A percentile compares a stretch with the other conserved stretches of the same genome.
Evolutionary conservation across 2,888 invertebrate genomes (phyloP).

Genomic region (Drosophila multiciliata): DNA sequence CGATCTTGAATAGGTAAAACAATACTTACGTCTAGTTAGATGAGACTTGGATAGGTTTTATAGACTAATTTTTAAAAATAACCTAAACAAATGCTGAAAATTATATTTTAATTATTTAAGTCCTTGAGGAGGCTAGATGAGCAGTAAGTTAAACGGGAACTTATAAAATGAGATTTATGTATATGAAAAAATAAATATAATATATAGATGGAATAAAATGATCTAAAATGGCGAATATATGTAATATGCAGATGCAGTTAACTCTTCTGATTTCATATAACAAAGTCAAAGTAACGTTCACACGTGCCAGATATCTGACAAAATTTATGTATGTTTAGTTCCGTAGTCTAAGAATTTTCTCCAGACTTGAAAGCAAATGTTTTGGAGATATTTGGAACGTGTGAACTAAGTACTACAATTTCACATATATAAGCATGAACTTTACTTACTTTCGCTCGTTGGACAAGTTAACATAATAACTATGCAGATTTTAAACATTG

Average conservation of each 20-base stretch:
- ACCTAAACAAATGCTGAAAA: not conserved
- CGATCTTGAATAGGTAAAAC: not conserved
- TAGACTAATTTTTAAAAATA: not conserved
- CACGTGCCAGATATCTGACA: constrained; percentile 48
- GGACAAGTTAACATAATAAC: not conserved
- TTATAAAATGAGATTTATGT: not conserved
- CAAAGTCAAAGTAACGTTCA: constrained; percentile 12
- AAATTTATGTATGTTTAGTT: constrained; percentile 17
- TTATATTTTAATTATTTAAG: not conserved
- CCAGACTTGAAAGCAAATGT: constrained; percentile 47
- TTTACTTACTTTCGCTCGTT: constrained; percentile 45
- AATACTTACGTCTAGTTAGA: not conserved
- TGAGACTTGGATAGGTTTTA: not conserved
- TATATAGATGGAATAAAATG: not conserved
- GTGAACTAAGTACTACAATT: constrained; percentile 21
- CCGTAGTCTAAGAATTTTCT: constrained; percentile 47
- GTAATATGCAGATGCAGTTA: not conserved
- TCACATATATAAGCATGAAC: not conserved
- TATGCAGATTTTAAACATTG: constrained; percentile 1
- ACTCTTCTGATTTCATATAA: constrained; percentile 1
- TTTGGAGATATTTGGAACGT: constrained; percentile 48
- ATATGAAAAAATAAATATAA: not conserved
- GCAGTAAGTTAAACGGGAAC: not conserved
- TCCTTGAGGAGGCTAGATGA: not conserved
- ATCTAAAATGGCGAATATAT: not conserved